Evolutionary conservation across 2,113 vertebrate species (phyloP).

Genomic region (Onychostoma macrolepis): DNA sequence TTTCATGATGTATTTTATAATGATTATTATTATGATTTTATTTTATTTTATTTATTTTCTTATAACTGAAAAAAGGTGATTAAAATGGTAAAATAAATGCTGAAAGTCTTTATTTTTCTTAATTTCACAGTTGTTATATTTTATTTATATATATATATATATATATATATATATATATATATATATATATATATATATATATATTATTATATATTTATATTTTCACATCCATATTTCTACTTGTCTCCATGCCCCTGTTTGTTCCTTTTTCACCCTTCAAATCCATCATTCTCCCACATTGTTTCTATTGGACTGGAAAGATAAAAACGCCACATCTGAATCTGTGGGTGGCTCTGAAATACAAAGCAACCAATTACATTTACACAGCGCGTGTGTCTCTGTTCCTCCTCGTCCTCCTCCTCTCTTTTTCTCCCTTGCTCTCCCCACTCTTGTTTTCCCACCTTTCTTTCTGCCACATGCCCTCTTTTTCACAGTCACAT

Average conservation of each 20-base stretch:
- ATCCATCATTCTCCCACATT: neutral
- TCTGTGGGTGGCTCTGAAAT: constrained; percentile 67
- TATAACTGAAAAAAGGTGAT: neutral
- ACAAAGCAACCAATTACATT: constrained; percentile 70
- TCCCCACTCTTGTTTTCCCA: constrained; percentile 38
- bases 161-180: neutral
- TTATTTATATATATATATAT: too few relatives aligned
- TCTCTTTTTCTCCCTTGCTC: constrained; percentile 29
- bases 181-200: neutral
- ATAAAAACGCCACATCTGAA: constrained; percentile 72
- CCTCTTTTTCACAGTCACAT: constrained; percentile 4
- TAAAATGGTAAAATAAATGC: neutral
- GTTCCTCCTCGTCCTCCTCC: neutral
- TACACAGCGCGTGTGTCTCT: constrained; percentile 50
- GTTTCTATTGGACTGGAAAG: constrained; percentile 60
- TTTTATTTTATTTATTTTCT: neutral
- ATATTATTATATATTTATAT: constrained; percentile 43
- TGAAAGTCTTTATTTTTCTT: neutral
- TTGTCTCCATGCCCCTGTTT: neutral
- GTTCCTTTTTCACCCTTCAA: constrained; percentile 41
- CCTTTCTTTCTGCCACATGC: constrained; percentile 53
- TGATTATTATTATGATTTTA: neutral
- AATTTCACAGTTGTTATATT: neutral
- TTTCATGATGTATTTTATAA: neutral
- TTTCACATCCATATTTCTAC: constrained; percentile 21